Evolutionary conservation across 2,113 vertebrate genomes (phyloP).

Genomic region (Spizaetus ornatus): DNA sequence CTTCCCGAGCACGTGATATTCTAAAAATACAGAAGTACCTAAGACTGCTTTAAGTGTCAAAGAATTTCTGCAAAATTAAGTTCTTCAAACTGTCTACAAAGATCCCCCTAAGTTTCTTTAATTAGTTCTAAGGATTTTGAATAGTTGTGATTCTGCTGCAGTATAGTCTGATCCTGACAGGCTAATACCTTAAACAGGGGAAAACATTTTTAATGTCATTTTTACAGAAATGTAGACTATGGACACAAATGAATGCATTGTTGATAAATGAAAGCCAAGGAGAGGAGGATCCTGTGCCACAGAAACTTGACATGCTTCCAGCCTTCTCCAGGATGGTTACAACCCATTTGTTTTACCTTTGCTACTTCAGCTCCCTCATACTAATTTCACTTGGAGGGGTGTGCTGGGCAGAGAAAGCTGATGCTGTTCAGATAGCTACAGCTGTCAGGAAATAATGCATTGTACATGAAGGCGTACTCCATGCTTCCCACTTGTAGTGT

Average conservation of each 20-base stretch:
- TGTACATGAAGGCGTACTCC: too few species aligned
- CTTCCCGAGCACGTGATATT: background rate
- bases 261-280: background rate
- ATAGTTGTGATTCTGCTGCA: background rate
- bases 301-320: background rate
- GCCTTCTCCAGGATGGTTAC: background rate
- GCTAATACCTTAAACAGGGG: background rate
- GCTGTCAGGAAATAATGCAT: background rate
- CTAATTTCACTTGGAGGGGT: background rate
- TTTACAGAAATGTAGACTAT: background rate
- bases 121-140: background rate
- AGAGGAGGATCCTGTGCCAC: background rate
- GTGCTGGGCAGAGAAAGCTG: background rate
- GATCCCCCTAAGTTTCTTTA: background rate
- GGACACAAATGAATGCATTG: background rate
- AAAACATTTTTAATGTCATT: background rate
- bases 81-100: background rate
- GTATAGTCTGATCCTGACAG: background rate
- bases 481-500: rapidly evolving
- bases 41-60: background rate
- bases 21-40: background rate
- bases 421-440: background rate
- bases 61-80: background rate
- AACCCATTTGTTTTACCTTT: background rate
- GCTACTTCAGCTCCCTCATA: background rate